These are phyloP conservation scores for Eospalax fontanierii DNA, from an alignment of 2,797 vertebrate genomes.

Conservation along the genomic window DNA sequence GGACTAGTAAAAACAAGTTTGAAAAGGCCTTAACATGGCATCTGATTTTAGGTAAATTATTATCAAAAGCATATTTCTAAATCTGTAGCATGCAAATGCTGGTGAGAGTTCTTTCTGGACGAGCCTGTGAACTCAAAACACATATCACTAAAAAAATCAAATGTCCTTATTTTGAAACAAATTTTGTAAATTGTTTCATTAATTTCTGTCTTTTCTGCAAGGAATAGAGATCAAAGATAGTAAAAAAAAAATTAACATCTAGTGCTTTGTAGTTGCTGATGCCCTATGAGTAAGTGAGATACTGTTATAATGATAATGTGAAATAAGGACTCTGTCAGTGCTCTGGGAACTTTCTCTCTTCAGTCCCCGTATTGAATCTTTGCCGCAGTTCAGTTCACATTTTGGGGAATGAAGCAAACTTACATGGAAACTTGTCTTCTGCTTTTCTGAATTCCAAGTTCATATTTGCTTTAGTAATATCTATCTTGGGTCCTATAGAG, in stretches of 20 bases:
- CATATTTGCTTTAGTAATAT: constrained; percentile 36
- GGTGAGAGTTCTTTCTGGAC: not conserved
- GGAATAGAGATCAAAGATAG: not conserved
- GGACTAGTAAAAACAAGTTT: constrained; percentile 9
- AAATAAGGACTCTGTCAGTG: constrained; percentile 40
- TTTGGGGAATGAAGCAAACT: not conserved
- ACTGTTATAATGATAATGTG: not conserved
- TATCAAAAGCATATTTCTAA: constrained; percentile 33
- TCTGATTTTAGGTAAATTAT: constrained; percentile 34
- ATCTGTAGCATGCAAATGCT: not conserved
- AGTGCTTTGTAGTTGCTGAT: not conserved
- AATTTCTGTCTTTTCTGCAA: not conserved
- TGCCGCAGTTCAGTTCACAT: constrained; percentile 7
- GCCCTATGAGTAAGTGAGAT: not conserved
- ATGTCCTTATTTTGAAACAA: constrained; percentile 3
- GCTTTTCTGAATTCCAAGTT: constrained; percentile 25
- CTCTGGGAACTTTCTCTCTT: constrained; percentile 40
- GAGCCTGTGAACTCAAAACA: not conserved
- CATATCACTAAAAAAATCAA: not conserved
- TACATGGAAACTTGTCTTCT: not conserved
- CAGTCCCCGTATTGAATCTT: not conserved
- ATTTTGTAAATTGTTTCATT: not conserved
- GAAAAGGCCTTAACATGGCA: not conserved
- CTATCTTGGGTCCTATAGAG: not conserved
- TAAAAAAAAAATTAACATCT: not conserved